Evolutionary conservation across 2,113 vertebrate species (phyloP), one percentile per base, ranked within the genome.

Genomic region (Triplophysa rosa): DNA sequence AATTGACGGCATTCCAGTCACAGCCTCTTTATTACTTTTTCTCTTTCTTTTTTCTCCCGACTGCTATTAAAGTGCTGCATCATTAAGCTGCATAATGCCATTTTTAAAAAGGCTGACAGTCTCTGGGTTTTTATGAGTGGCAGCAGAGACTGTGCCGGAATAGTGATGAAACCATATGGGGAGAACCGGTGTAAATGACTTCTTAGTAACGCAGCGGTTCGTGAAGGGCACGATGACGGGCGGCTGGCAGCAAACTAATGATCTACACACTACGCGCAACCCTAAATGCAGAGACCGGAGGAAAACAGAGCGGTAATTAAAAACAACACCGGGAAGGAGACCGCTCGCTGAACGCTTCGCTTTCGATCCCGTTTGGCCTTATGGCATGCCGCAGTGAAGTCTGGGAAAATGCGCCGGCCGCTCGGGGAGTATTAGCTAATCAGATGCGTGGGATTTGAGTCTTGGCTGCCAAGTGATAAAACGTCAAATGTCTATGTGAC

Each of bases 201-300:
- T 93, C 91, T 93, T 93, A 93, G 92, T 86, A 87, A 90, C 84
- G 93, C 92, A 92, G 89, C 73, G 90, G 91, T 88, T 93, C 90
- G 92, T 94, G 93, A 94, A 94, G 93, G 93, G 93, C 93, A 91
- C 89, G 87, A 86, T 90, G 91, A 91, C 88, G 88, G 86, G 89
- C 88, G 81, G 85, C 77, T 82, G 88, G 63, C 66, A 87, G 89
- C 85, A 92, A 90, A 89, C 90, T 93, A 93, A 92, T 91, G 90
- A 92, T 90, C 89, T 89, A 88, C 90, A 90, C 85, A 89, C 84
- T 89, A 89, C 86, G 88, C 72, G 58, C 79, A 58, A 68, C 52
- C 59, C 59, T 77, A 77, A 84, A 84, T 82, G 87, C 62, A 26
- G 37, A 66, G 76, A 63, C 24, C 10, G 40, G 59, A 61, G 62